Base-by-base conservation (phyloP, 2,797 vertebrate species). In the Eleutherodactylus coqui region DNA sequence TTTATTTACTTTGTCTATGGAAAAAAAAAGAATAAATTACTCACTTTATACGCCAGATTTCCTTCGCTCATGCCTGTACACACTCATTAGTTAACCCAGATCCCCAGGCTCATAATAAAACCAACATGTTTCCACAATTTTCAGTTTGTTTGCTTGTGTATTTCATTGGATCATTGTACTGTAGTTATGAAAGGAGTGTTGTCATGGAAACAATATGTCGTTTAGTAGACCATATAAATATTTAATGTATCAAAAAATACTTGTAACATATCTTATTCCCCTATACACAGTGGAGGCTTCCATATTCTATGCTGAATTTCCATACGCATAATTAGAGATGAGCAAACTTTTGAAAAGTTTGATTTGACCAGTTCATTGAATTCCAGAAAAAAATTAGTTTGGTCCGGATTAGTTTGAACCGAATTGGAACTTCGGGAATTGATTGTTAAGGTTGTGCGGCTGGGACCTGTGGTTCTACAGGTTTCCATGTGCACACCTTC, bases 1-100 rank as follows among this genome's bases (percentile, higher is more conserved):
- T 80, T 81, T 81, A 75, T 85, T 80, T 85, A 34, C 55, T 32
- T 45, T 2, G 29, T 72, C n/a, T 73, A 79, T 58, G 36, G n/a
- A 21, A 32, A 80, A 75, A n/a, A 43, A 43, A 16, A 29, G 13
- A 64, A 11, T 34, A 43, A 41, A 53, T 77, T 69, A 58, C 43
- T 45, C 19, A 34, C 75, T 60, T 80, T 32, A 41, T 17, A 7
- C 5, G 67, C 27, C 41, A n/a, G 11, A n/a, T 60, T 58, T 73
- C 67, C 55, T 73, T 21, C 47, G 76, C 67, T 45, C 36, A 45
- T 32, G 41, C 49, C 77, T 72, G 84, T 69, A 27, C 38, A 55
- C 60, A 79, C 34, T 53, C 38, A 32, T n/a, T 27, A 81, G 27
- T 69, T 21, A 67, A 81, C 36, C 62, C 64, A 13, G 24, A 67